phyloP scores from a whole-genome alignment of 2,797 vertebrate genomes.

The Clarias pachynema region DNA sequence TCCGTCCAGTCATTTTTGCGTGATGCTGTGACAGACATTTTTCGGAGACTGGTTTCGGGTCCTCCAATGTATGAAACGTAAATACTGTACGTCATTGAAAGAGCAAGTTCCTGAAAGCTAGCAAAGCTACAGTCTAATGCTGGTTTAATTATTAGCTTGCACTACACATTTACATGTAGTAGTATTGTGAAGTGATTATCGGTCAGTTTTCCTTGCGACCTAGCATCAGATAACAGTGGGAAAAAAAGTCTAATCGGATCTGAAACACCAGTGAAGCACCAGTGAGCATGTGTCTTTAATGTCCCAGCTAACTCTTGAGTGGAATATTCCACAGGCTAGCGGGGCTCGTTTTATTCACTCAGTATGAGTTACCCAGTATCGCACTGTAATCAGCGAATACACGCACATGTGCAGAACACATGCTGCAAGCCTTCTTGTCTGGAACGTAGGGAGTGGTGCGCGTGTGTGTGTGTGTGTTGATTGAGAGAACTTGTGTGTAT shows the following conservation, averaged over 20 bases:
- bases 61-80: no score
- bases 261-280: background rate
- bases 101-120: background rate
- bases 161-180: no score
- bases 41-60: no score
- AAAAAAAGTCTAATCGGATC: background rate
- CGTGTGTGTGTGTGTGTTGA: slow-evolving; percentile 6
- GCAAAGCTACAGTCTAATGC: background rate
- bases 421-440: slow-evolving; percentile 44
- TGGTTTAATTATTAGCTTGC: background rate
- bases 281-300: slow-evolving; percentile 30
- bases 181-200: background rate
- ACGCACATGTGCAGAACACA: slow-evolving; percentile 53
- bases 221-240: background rate
- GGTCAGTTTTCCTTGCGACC: background rate
- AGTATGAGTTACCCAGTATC: slow-evolving; percentile 30
- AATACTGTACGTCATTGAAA: no score
- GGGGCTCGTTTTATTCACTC: slow-evolving; percentile 23
- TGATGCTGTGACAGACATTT: no score
- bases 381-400: slow-evolving; percentile 36
- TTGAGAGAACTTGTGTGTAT: slow-evolving; percentile 16
- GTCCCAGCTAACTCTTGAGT: slow-evolving; percentile 14
- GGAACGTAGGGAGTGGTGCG: slow-evolving; percentile 28
- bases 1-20: no score
- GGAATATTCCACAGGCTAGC: slow-evolving; percentile 38